A percentile compares a stretch with the other conserved stretches of the same genome.
phyloP scores from a whole-genome alignment of 2,888 invertebrate genomes.

The Acanthosepion esculentum region DNA sequence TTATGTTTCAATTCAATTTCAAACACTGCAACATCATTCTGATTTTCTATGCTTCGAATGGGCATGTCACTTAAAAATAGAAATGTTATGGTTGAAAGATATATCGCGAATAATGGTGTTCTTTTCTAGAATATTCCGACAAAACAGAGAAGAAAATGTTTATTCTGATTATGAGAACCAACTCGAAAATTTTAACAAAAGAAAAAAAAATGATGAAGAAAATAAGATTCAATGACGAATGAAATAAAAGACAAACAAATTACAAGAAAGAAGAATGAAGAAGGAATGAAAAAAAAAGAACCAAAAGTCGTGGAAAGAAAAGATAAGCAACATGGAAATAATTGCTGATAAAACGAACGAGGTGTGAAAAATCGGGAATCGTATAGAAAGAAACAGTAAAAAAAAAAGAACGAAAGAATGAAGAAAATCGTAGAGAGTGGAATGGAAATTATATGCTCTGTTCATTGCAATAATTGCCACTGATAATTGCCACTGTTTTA shows the following conservation, averaged over 20 bases:
- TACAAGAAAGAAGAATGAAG: background rate
- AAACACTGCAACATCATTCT: no score
- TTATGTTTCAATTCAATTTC: no score
- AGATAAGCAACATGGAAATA: no score
- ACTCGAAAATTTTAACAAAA: background rate
- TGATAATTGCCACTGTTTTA: background rate
- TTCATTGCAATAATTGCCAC: background rate
- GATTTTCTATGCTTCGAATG: no score
- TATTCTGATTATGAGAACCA: no score
- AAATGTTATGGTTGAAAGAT: no score
- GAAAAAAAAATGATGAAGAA: background rate
- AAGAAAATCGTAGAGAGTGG: background rate
- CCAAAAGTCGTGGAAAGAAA: no score
- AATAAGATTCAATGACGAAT: background rate
- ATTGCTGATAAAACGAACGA: no score
- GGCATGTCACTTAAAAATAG: no score
- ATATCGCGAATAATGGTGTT: no score
- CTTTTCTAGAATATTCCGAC: no score
- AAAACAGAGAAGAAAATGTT: no score
- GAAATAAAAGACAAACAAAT: background rate
- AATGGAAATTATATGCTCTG: background rate
- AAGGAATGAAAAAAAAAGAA: background rate
- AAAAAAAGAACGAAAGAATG: background rate
- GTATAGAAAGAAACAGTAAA: background rate
- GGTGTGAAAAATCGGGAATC: background rate